A percentile compares a stretch with the other conserved stretches of the same genome.
phyloP scores from a whole-genome alignment of 2,888 invertebrate genomes.

The Drosophila suboccidentalis region DNA sequence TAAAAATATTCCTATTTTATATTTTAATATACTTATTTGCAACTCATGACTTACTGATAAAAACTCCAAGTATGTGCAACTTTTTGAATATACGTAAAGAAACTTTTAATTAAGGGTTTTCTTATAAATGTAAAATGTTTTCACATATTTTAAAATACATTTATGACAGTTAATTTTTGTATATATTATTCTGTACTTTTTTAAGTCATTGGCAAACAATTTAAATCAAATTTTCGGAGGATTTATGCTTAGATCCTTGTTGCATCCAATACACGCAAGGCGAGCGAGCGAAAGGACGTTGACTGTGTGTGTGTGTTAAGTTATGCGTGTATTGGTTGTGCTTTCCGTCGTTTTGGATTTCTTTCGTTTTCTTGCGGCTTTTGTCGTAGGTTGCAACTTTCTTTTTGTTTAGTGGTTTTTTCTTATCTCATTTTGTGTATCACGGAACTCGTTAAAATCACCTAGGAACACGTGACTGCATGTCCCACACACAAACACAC shows the following conservation, averaged over 20 bases:
- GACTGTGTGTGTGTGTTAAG: constrained; percentile 16
- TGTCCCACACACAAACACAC: constrained; percentile 46
- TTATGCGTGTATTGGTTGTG: constrained; percentile 10
- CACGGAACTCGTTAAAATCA: constrained; percentile 81
- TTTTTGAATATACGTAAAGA: not conserved
- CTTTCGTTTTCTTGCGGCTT: constrained; percentile 27
- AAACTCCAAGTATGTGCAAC: not conserved
- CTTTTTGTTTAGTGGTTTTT: constrained; percentile 42
- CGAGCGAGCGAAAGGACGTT: not conserved
- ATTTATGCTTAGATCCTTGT: constrained; percentile 46
- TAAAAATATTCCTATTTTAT: no score
- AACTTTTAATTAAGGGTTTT: not conserved
- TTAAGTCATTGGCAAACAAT: constrained; percentile 41
- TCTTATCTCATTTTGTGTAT: constrained; percentile 78
- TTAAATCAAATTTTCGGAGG: constrained; percentile 49
- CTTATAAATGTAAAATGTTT: constrained; percentile 15
- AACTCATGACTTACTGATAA: not conserved
- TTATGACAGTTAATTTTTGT: not conserved
- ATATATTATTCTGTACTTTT: not conserved
- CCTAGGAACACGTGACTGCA: constrained; percentile 80
- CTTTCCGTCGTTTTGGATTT: constrained; percentile 15
- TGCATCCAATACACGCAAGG: constrained; percentile 6
- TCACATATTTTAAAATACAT: constrained; percentile 14
- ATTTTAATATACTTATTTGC: not conserved
- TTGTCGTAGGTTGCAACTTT: constrained; percentile 29